These are phyloP conservation scores for Brachionus sp. DNA, from an alignment of 1,140 invertebrate genomes.

Conservation along the genomic window DNA sequence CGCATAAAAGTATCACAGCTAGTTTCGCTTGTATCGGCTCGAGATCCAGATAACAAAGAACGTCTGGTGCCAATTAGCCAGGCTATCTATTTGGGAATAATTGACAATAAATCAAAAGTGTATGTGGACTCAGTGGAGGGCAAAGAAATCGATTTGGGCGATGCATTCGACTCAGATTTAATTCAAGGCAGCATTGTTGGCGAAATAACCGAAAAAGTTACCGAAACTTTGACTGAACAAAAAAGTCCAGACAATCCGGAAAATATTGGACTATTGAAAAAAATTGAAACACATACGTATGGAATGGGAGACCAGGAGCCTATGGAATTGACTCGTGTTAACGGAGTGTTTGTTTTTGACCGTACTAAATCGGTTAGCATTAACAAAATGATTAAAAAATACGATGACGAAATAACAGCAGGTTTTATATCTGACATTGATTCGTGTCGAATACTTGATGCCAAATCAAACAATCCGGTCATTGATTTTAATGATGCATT, in stretches of 20 bases:
- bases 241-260: constrained; percentile 1
- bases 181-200: neutral
- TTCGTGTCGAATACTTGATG: neutral
- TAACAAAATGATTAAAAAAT: constrained; percentile 30
- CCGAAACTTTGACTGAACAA: constrained; percentile 27
- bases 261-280: constrained; percentile 1
- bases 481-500: constrained; percentile 31
- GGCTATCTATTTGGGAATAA: constrained; percentile 22
- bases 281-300: neutral
- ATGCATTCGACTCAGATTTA: constrained; percentile 10
- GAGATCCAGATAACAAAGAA: neutral
- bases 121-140: neutral
- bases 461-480: neutral
- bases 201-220: constrained; percentile 35
- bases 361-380: constrained; percentile 14
- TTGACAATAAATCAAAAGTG: neutral
- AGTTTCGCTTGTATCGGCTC: neutral
- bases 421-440: neutral
- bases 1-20: neutral
- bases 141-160: neutral
- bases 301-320: neutral
- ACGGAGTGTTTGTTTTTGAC: neutral
- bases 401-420: constrained; percentile 13
- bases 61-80: neutral
- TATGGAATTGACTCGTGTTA: neutral